phyloP scores from a whole-genome alignment of 2,888 invertebrate species.

The Magallana nippona region DNA sequence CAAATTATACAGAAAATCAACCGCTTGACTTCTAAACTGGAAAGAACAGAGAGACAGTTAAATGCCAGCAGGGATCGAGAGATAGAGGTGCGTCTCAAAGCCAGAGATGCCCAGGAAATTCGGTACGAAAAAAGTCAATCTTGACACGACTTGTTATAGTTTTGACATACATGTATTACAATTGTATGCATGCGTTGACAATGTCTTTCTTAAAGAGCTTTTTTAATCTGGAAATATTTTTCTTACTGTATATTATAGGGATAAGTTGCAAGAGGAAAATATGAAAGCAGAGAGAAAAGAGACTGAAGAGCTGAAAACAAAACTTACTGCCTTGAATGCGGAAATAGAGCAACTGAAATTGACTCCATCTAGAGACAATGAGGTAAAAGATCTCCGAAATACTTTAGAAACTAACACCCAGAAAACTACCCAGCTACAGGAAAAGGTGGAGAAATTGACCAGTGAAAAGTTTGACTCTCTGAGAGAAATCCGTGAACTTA shows the following conservation, averaged over 20 bases:
- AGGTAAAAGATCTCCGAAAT: conserved; percentile 34
- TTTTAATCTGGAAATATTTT: neutral
- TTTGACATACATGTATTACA: neutral
- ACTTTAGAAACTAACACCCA: conserved; percentile 44
- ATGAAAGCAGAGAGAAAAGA: conserved; percentile 59
- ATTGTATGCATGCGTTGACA: neutral
- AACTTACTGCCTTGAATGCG: conserved; percentile 49
- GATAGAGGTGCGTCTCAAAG: conserved; percentile 56
- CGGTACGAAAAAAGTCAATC: conserved; percentile 49
- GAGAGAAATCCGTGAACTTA: conserved; percentile 38
- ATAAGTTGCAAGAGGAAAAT: conserved; percentile 56
- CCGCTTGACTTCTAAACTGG: conserved; percentile 59
- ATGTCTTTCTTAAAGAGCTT: neutral
- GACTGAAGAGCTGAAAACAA: conserved; percentile 55
- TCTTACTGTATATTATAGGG: conserved; percentile 33
- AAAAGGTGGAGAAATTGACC: conserved; percentile 51
- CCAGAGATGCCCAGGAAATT: conserved; percentile 59
- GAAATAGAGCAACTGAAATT: conserved; percentile 41
- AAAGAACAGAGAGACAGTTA: conserved; percentile 66
- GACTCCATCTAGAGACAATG: conserved; percentile 17
- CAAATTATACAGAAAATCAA: conserved; percentile 59
- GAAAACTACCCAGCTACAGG: conserved; percentile 52
- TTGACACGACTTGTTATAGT: neutral
- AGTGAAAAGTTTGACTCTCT: conserved; percentile 49
- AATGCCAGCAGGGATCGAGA: conserved; percentile 63